These are phyloP conservation scores for Hucho hucho DNA, from an alignment of 2,113 vertebrate species.

Conservation along the genomic window DNA sequence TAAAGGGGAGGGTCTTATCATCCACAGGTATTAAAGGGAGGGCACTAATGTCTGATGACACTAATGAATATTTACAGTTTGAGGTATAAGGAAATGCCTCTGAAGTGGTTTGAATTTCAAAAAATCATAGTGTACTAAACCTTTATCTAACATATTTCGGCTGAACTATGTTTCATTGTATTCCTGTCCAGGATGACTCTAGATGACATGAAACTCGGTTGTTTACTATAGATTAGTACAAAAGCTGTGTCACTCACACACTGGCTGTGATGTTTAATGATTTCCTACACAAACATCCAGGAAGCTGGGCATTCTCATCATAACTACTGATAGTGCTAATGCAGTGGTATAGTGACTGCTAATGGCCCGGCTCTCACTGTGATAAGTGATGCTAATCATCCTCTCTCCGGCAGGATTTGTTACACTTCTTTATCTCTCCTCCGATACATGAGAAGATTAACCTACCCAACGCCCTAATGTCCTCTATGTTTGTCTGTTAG, in stretches of 20 bases:
- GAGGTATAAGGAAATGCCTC: no score
- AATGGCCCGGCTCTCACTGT: slow-evolving; percentile 73
- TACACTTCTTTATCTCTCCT: slow-evolving; percentile 61
- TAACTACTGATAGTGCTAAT: slow-evolving; percentile 77
- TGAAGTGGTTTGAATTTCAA: no score
- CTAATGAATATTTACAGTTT: no score
- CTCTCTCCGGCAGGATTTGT: slow-evolving; percentile 68
- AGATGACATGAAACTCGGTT: slow-evolving; percentile 12
- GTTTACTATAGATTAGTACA: slow-evolving; percentile 48
- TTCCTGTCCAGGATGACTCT: no score
- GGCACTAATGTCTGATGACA: no score
- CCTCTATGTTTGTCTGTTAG: not conserved
- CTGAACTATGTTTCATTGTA: no score
- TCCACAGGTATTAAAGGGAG: not conserved
- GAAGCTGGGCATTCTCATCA: slow-evolving; percentile 52
- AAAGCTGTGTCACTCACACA: slow-evolving; percentile 62
- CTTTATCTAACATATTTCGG: no score
- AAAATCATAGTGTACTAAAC: no score
- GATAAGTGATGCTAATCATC: slow-evolving; percentile 76
- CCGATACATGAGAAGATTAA: slow-evolving; percentile 65
- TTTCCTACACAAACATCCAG: slow-evolving; percentile 71
- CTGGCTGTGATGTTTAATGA: slow-evolving; percentile 69
- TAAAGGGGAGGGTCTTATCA: not conserved
- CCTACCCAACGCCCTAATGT: slow-evolving; percentile 4
- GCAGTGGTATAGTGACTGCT: slow-evolving; percentile 67